Base-by-base conservation (phyloP, 2,888 invertebrate genomes). In the Diaprepes abbreviatus region DNA sequence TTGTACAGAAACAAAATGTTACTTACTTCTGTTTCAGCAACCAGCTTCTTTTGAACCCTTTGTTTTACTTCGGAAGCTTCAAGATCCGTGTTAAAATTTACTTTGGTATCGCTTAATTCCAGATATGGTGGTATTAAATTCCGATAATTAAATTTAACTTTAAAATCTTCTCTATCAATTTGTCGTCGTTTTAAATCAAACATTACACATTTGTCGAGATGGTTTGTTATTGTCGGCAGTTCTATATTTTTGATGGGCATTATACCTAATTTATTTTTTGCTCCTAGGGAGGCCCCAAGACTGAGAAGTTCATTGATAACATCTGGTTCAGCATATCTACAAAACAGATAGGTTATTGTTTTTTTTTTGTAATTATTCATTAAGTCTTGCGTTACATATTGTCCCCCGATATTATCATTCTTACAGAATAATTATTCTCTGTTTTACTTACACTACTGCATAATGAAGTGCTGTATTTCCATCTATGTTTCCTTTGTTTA, bases 201-300 rank as follows among this genome's bases (percentile, higher is more conserved):
- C 40, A 87, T 87, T 45, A 95, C 85, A 79, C 94, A 94, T 74
- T 89, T 88, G 79, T 94, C 90, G 64, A 94, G 87, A 79, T 90
- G 92, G 14, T 89, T 87, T 81, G 92, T 90, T 28, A 95, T 82
- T 12, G 90, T 85, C 74, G 89, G 88, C 0, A 91, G 87, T 65
- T 89, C 87, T 38, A 95, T 91, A 75, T 93, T 90, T 54, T 90
- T 89, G 24, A 94, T 85, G 9, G 93, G 91, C 59, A 92, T 88
- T 60, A 90, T 88, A 55, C 89, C 86, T 73, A 90, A 90, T 55
- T 84, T 85, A 77, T 91, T 91, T 76, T 87, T 87, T 45, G 89
- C 85, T 1, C 92, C 92, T 21, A 94, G 87, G 78, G 92, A 93
- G 6, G 93, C 92, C 14, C 93, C 93, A 59, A 87, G 86, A 59